Evolutionary conservation across 2,888 invertebrate genomes (phyloP), one percentile per base, ranked within the genome.

Genomic region (Strigamia crassipes): DNA sequence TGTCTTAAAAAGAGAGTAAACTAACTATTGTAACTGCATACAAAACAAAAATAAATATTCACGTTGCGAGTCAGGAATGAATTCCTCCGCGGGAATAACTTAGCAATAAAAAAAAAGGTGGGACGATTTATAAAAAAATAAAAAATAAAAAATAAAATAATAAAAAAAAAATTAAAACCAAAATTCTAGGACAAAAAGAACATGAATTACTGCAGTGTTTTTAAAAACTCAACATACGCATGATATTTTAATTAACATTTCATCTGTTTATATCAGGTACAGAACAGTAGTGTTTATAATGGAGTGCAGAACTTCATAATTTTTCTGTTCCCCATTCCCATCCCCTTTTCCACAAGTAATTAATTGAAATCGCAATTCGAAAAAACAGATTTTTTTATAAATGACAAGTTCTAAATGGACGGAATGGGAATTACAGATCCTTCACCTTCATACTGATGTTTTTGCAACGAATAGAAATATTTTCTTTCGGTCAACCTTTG

Each of bases 21-120:
- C 61, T 61, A 61, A 61, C 23, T 61, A 61, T 23, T 18, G 61
- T 23, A 61, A 61, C 61, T 61, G 61, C 61, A 61, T 61, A 61
- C 61, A 61, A 61, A 61, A 61, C 61, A 61, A 61, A 38, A 61
- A 61, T 61, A 61, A 61, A 61, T 61, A 61, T 61, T 61, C 61
- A 18, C 23, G 61, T 61, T 23, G 12, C 51, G 51, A 18, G 51
- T 18, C 18, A 15, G 61, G 61, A n/a, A 61, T 61, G 61, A 61
- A 23, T 61, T 61, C 61, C 61, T 61, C 9, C 61, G 21, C 5
- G 61, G 61, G 61, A 61, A 61, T 61, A 61, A 61, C 61, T 61
- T 61, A 61, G 61, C 46, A n/a, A 61, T 61, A 23, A 61, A 6
- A 10, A 10, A 61, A 61, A 61, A 61, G 5, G 10, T n/a, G 21